Evolutionary conservation across 2,888 invertebrate genomes (phyloP).

Genomic region (Hemicrepidius hirtus): DNA sequence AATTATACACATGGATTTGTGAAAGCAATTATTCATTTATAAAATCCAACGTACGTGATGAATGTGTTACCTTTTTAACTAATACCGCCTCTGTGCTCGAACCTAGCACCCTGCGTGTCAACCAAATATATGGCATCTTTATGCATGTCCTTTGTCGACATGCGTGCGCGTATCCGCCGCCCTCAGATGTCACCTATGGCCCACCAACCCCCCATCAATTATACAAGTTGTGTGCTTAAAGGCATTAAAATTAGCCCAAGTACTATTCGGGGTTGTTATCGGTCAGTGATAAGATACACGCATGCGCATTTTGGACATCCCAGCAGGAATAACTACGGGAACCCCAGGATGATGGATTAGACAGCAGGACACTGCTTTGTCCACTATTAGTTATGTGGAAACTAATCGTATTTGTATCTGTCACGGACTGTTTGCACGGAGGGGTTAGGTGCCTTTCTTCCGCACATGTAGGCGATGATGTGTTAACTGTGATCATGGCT

Average conservation of each 20-base stretch:
- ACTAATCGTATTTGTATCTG: slow-evolving; percentile 60
- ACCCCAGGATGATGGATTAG: slow-evolving; percentile 61
- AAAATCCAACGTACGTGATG: slow-evolving; percentile 10
- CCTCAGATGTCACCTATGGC: slow-evolving; percentile 53
- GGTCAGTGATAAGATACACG: slow-evolving; percentile 66
- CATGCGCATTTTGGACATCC: slow-evolving; percentile 59
- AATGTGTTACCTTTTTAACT: slow-evolving; percentile 14
- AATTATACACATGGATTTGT: not conserved
- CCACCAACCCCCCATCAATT: slow-evolving; percentile 64
- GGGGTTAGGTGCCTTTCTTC: slow-evolving; percentile 21
- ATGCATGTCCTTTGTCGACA: slow-evolving; percentile 57
- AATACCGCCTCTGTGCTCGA: slow-evolving; percentile 45
- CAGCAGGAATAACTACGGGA: slow-evolving; percentile 57
- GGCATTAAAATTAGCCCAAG: slow-evolving; percentile 71
- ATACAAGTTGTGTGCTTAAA: slow-evolving; percentile 69
- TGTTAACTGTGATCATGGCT: not conserved
- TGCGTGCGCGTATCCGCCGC: slow-evolving; percentile 51
- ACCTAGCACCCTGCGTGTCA: slow-evolving; percentile 50
- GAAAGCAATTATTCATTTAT: not conserved
- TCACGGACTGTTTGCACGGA: slow-evolving; percentile 41
- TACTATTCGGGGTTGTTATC: slow-evolving; percentile 67
- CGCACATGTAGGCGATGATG: slow-evolving; percentile 5
- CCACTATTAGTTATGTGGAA: slow-evolving; percentile 58
- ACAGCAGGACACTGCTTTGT: slow-evolving; percentile 54
- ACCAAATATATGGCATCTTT: slow-evolving; percentile 55